Evolutionary conservation across 2,888 invertebrate species (phyloP).

Genomic region (Heliconius aoede): DNA sequence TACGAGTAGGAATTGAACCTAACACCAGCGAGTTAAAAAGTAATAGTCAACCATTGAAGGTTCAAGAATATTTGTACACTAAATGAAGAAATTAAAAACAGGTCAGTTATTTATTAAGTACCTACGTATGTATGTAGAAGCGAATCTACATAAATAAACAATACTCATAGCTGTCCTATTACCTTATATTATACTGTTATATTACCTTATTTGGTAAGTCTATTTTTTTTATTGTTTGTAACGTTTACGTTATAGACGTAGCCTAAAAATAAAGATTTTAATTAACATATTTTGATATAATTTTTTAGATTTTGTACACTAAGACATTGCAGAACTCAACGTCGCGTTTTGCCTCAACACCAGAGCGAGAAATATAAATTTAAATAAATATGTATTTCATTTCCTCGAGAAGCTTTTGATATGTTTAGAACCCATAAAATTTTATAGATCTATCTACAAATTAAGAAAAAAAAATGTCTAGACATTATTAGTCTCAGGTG

Average conservation of each 20-base stretch:
- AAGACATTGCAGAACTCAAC: too few relatives aligned
- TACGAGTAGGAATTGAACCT: too few relatives aligned
- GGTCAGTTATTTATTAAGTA: slow-evolving; percentile 1
- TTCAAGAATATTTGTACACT: not conserved
- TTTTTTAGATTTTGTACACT: not conserved
- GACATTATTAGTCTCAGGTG: not conserved
- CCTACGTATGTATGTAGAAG: not conserved
- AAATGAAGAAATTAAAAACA: not conserved
- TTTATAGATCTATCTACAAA: not conserved
- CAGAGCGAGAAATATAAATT: too few relatives aligned
- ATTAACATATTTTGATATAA: not conserved
- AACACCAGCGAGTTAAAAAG: too few relatives aligned
- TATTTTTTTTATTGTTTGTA: slow-evolving; percentile 11
- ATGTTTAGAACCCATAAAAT: not conserved
- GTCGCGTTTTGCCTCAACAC: too few relatives aligned
- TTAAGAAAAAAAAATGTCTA: not conserved
- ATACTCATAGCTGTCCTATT: not conserved
- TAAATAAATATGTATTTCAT: too few relatives aligned
- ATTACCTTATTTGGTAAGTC: not conserved
- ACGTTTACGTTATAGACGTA: not conserved
- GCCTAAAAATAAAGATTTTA: not conserved
- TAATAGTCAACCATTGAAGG: too few relatives aligned
- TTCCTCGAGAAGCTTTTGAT: too few relatives aligned
- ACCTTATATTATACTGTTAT: not conserved
- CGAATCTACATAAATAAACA: slow-evolving; percentile 11